These are phyloP conservation scores for Leptosomus discolor DNA, from an alignment of 2,113 vertebrate genomes.

Conservation along the genomic window DNA sequence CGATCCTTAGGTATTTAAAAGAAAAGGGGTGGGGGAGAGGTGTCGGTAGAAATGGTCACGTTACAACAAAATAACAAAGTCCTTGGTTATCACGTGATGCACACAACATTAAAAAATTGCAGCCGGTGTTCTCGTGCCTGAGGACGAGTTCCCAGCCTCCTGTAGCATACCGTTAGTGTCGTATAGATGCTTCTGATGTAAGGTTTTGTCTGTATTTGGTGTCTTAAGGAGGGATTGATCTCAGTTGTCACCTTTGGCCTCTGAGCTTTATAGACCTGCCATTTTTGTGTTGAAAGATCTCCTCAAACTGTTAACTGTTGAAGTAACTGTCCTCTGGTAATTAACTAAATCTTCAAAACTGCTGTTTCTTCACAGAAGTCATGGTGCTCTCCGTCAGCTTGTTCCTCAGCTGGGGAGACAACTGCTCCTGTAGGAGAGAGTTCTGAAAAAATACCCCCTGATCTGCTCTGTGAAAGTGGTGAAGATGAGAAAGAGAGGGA, in stretches of 20 bases:
- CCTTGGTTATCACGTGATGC: background rate
- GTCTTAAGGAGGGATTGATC: background rate
- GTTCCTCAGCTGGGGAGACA: slow-evolving; percentile 2
- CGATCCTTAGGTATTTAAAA: background rate
- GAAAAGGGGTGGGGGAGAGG: background rate
- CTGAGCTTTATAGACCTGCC: background rate
- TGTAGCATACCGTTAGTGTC: background rate
- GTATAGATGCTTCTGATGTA: background rate
- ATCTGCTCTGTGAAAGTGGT: background rate
- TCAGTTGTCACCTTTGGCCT: background rate
- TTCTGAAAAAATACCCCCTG: background rate
- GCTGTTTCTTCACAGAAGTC: background rate
- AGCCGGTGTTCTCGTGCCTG: background rate
- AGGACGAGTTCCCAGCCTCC: background rate
- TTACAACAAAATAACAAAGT: background rate
- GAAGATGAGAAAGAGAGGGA: background rate
- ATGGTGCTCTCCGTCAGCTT: background rate
- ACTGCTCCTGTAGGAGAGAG: background rate
- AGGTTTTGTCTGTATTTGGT: background rate
- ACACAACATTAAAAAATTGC: background rate
- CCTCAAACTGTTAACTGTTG: background rate
- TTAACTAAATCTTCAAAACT: background rate
- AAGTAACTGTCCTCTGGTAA: background rate
- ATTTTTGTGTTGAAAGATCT: background rate
- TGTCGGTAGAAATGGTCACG: background rate